Evolutionary conservation across 2,888 invertebrate genomes (phyloP).

Genomic region (Nudaria mundana): DNA sequence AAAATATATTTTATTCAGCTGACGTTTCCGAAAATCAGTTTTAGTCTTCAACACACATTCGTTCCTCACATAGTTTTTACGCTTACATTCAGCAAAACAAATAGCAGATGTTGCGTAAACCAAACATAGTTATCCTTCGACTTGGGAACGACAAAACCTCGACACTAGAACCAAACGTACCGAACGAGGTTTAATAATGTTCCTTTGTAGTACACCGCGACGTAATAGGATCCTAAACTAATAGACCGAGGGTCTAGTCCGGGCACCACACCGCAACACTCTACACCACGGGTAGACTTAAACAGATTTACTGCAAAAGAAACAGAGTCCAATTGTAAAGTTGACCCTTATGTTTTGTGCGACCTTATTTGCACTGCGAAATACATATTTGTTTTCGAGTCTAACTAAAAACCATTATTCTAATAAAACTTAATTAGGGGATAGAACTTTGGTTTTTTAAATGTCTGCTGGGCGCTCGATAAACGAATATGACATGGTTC

Average conservation of each 20-base stretch:
- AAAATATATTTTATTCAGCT: slow-evolving; percentile 38
- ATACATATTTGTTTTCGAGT: no score
- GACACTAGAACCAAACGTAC: slow-evolving; percentile 38
- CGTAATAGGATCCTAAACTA: slow-evolving; percentile 75
- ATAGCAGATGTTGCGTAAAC: slow-evolving; percentile 55
- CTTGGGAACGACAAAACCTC: slow-evolving; percentile 49
- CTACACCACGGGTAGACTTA: slow-evolving; percentile 54
- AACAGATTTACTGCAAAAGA: no score
- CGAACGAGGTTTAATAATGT: slow-evolving; percentile 60
- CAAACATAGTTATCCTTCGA: slow-evolving; percentile 64
- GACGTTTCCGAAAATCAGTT: slow-evolving; percentile 59
- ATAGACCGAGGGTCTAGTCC: slow-evolving; percentile 58
- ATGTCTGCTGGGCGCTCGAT: no score
- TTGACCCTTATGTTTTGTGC: no score
- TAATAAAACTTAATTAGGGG: no score
- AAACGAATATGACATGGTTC: no score
- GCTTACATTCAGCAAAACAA: slow-evolving; percentile 56
- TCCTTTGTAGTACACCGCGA: slow-evolving; percentile 61
- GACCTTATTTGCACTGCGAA: no score
- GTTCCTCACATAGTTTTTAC: slow-evolving; percentile 50
- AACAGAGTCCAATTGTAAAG: no score
- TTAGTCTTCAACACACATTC: slow-evolving; percentile 45
- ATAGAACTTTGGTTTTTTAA: no score
- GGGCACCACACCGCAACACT: slow-evolving; percentile 39
- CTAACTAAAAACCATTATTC: no score